Base-by-base conservation (phyloP, 2,113 vertebrate species). In the Fulica atra region DNA sequence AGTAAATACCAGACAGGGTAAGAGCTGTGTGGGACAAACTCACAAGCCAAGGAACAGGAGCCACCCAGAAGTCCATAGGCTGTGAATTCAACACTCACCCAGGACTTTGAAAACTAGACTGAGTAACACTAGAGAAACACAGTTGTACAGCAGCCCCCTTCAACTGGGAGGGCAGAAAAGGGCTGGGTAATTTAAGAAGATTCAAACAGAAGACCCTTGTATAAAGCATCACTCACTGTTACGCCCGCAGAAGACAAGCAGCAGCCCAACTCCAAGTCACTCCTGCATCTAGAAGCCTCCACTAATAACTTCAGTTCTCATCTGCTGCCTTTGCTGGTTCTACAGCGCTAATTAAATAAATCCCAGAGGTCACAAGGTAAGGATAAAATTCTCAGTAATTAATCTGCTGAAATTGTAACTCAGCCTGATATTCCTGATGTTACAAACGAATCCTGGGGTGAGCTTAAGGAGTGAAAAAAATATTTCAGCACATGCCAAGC, bases 281-380 rank as follows among this genome's bases (percentile, higher is more conserved):
- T 84, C 33, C 26, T 31, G 95, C 25, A 48, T 50, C 70, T 91
- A 61, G 57, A 94, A 92, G 80, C 51, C 64, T 66, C 48, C 18
- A 21, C 19, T 35, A 65, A 57, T 69, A 74, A 81, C 70, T 92
- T 78, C 50, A 46, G 26, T 46, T 60, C 68, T 78, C 87, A 61
- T 77, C 40, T 4, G 4, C 83, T 1, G 2, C 7, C 81, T 86
- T 46, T 69, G 56, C 92, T 79, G 61, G n/a, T 65, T 94, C 59
- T 82, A 24, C 53, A 81, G 38, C 10, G 29, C 86, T 97, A 92
- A 96, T 97, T 96, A 97, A 97, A 91, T 89, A 96, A 96, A 73
- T 92, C 96, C 91, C 95, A 76, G 81, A 93, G 92, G 90, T 94
- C 92, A 95, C 93, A 72, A 89, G 91, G 93, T 95, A 95, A 92